Conservation (phyloP, 1,140 invertebrate species). For the Antheraea pernyi region DNA sequence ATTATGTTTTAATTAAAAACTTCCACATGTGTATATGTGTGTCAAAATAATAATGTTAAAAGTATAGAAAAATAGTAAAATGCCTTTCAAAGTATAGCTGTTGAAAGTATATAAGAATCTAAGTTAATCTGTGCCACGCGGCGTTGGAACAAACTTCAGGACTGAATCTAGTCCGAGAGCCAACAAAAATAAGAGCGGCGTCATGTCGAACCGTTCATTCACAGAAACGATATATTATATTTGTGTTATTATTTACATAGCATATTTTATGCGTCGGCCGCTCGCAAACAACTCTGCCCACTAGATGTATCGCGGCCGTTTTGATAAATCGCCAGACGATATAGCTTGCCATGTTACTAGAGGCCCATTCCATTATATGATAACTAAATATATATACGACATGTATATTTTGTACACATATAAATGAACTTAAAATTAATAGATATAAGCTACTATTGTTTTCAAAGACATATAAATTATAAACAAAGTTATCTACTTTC, state of each 20-base stretch:
- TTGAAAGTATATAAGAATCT: no score
- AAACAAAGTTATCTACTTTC: no score
- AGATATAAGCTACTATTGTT: no score
- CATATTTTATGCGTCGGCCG: constrained; percentile 27
- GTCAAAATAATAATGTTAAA: no score
- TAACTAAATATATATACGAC: no score
- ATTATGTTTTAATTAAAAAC: no score
- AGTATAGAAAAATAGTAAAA: no score
- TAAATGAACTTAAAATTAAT: background rate
- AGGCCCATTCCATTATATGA: background rate
- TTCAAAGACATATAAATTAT: no score
- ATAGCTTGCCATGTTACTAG: background rate
- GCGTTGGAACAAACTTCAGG: background rate
- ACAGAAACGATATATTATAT: constrained; percentile 4
- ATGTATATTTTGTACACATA: background rate
- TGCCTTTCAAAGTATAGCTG: no score
- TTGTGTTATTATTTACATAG: constrained; percentile 33
- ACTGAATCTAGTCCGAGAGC: background rate
- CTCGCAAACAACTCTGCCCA: constrained; percentile 20
- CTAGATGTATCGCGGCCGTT: constrained; percentile 14
- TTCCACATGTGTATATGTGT: no score
- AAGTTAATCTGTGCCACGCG: no score
- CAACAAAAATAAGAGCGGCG: constrained; percentile 4
- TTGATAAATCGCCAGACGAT: constrained; percentile 26
- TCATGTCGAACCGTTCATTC: background rate